A percentile compares a stretch with the other conserved stretches of the same genome.
Evolutionary conservation across 2,113 vertebrate species (phyloP).

Genomic region (Bufo gargarizans): DNA sequence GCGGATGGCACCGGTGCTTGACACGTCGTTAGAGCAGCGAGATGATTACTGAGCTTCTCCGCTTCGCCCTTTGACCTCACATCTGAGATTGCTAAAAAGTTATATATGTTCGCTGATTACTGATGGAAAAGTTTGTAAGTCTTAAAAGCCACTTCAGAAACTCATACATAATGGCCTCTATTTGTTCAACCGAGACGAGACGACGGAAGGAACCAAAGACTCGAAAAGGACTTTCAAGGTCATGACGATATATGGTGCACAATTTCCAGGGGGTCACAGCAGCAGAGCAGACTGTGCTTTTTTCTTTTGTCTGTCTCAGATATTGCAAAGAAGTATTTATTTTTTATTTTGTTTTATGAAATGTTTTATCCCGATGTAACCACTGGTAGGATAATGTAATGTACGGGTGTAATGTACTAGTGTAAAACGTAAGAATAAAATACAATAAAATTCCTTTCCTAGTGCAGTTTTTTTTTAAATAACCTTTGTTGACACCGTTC

Average conservation of each 20-base stretch:
- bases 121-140: conserved; percentile 37
- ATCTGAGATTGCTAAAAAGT: conserved; percentile 16
- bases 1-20: conserved; percentile 34
- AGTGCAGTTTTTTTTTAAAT: too few species aligned
- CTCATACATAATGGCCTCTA: conserved; percentile 17
- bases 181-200: conserved; percentile 11
- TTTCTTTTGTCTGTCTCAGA: neutral
- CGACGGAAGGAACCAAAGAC: neutral
- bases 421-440: too few species aligned
- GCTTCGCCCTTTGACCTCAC: neutral
- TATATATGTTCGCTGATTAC: neutral
- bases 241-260: neutral
- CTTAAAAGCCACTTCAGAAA: conserved; percentile 42
- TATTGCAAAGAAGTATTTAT: neutral
- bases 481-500: too few species aligned
- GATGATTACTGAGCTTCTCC: conserved; percentile 31
- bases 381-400: neutral
- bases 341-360: too few species aligned
- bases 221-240: neutral
- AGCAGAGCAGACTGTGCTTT: too few species aligned
- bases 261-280: neutral
- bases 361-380: neutral
- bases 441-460: too few species aligned
- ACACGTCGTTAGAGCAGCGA: neutral
- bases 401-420: too few species aligned